These are phyloP conservation scores for Aepyceros melampus DNA, from an alignment of 2,113 vertebrate species.

Conservation along the genomic window DNA sequence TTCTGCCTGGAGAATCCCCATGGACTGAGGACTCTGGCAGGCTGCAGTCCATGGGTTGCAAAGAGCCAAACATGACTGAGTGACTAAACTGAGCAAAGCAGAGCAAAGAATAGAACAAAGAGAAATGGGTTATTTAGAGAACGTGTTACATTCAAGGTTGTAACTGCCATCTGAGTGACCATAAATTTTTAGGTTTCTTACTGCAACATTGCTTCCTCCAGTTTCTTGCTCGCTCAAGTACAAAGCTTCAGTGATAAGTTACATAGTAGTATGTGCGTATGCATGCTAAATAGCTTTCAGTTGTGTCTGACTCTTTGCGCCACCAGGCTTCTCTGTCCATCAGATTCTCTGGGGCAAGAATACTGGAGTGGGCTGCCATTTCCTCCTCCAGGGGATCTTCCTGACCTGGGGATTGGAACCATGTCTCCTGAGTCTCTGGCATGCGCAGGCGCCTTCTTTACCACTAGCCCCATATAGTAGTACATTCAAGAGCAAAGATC, in stretches of 20 bases:
- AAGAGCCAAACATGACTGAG: not conserved
- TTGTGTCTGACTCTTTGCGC: rapidly evolving
- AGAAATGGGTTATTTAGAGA: not conserved
- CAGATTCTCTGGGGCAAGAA: not conserved
- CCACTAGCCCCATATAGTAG: not conserved
- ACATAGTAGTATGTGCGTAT: not conserved
- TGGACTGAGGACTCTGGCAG: not conserved
- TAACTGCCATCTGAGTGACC: not conserved
- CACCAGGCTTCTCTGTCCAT: not conserved
- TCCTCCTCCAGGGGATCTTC: not conserved
- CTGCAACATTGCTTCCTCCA: not conserved
- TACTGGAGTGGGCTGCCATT: not conserved
- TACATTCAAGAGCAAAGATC: not conserved
- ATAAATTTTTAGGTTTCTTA: not conserved
- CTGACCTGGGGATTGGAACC: not conserved
- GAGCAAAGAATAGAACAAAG: not conserved
- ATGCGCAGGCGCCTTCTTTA: not conserved
- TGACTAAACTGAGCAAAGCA: not conserved
- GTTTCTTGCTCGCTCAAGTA: not conserved
- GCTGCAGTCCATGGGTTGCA: not conserved
- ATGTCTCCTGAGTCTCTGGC: not conserved
- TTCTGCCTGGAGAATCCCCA: not conserved
- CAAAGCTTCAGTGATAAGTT: not conserved
- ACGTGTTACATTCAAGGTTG: not conserved
- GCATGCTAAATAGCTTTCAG: not conserved